Base-by-base conservation (phyloP, 2,888 invertebrate species). In the Synanthedon andrenaeformis region DNA sequence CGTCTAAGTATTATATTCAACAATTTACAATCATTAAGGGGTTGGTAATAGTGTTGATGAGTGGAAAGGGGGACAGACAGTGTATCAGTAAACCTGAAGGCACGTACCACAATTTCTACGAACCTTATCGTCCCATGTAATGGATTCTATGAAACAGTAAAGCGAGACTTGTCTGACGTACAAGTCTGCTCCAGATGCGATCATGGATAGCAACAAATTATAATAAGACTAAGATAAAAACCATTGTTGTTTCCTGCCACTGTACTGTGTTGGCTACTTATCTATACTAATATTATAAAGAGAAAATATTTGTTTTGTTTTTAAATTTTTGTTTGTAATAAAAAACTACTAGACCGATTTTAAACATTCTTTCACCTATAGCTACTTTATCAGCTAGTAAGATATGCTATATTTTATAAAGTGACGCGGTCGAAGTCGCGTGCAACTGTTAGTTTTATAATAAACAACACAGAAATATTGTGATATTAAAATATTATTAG, bases 1-100 rank as follows among this genome's bases (percentile, higher is more conserved):
- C 48, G 48, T 50, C 41, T 60, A 56, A 68, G 59, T 61, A 67
- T 63, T 63, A 71, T 67, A 67, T 66, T 62, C 64, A 63, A 63
- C 69, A 63, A 72, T 76, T 74, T 71, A 71, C 63, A 57, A 57
- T 63, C 66, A 69, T 75, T 72, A 74, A 59, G 56, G 61, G 53
- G 49, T 49, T 8, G 54, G 58, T 71, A 67, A 74, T 63, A 59
- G 59, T 58, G 59, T 55, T 62, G 58, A 62, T 56, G 56, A 54
- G 56, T 55, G 58, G 55, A 61, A 66, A 68, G 62, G 56, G 54
- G 53, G 53, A 45, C 54, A 50, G 49, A 41, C 35, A 52, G 59
- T 53, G 57, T 54, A 42, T 50, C 50, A 52, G 56, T 51, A 51
- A 17, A 41, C 52, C 45, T 53, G 54, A 51, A 49, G 59, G 55